These are phyloP conservation scores for Euborellia annulipes DNA, from an alignment of 1,140 invertebrate species.

Conservation along the genomic window DNA sequence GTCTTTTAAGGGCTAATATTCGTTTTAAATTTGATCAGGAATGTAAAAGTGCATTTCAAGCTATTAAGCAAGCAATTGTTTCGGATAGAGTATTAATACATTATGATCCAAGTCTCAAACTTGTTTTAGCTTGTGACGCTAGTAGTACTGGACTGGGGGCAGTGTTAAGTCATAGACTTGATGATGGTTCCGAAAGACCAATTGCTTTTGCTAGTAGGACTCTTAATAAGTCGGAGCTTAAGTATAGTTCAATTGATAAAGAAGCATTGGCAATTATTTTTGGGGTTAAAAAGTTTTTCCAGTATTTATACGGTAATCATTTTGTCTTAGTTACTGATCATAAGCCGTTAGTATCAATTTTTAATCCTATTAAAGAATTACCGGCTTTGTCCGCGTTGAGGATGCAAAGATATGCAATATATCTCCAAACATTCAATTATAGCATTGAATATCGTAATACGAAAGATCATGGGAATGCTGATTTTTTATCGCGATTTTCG, in stretches of 20 bases:
- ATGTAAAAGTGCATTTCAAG: conserved; percentile 16
- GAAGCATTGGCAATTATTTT: conserved; percentile 35
- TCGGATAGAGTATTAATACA: conserved; percentile 20
- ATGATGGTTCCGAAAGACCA: conserved; percentile 21
- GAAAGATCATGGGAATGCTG: conserved; percentile 17
- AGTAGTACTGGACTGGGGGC: conserved; percentile 14
- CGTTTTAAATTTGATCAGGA: conserved; percentile 14
- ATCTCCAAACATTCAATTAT: conserved; percentile 23
- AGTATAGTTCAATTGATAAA: conserved; percentile 33
- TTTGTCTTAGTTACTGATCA: conserved; percentile 34
- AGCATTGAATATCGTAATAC: conserved; percentile 20
- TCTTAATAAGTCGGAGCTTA: conserved; percentile 26
- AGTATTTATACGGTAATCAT: conserved; percentile 31
- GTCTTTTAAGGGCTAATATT: conserved; percentile 15
- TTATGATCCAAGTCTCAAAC: conserved; percentile 27
- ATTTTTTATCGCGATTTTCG: conserved; percentile 20
- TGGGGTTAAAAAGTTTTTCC: conserved; percentile 33
- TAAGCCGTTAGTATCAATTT: conserved; percentile 29
- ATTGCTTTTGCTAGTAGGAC: conserved; percentile 29
- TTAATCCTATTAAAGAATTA: conserved; percentile 22
- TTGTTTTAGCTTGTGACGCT: conserved; percentile 30
- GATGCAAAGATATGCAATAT: conserved; percentile 23
- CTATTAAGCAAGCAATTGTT: conserved; percentile 17
- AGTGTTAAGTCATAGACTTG: conserved; percentile 16
- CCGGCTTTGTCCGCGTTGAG: conserved; percentile 20